A percentile compares a stretch with the other conserved stretches of the same genome.
Conservation (phyloP, 2,113 vertebrate species). For the Vulpes ferrilata region DNA sequence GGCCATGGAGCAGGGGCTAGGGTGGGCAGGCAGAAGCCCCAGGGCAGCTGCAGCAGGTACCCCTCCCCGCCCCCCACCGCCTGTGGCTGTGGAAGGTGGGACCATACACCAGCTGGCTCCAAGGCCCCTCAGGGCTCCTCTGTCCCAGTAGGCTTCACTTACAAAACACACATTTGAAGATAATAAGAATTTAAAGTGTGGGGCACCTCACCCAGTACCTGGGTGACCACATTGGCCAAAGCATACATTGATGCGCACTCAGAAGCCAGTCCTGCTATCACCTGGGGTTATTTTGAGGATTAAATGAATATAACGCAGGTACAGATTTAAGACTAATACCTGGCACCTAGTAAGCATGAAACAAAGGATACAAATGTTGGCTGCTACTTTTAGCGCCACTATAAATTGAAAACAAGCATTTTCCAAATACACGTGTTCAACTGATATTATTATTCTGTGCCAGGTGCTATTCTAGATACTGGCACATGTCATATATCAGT, state of each 20-base stretch:
- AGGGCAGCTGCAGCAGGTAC: not conserved
- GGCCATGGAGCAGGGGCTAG: not conserved
- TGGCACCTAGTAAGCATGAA: not conserved
- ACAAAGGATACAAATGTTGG: not conserved
- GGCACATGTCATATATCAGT: not conserved
- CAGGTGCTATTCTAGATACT: not conserved
- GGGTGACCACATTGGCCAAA: not conserved
- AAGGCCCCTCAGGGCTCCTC: not conserved
- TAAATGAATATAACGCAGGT: not conserved
- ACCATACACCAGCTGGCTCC: not conserved
- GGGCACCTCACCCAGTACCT: not conserved
- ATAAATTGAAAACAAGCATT: not conserved
- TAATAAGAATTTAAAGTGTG: not conserved
- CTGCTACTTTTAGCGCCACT: not conserved
- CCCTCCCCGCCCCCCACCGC: too few species aligned
- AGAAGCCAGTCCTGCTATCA: not conserved
- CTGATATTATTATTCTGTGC: not conserved
- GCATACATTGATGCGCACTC: not conserved
- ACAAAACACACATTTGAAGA: not conserved
- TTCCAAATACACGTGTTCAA: conserved; percentile 20
- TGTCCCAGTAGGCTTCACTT: not conserved
- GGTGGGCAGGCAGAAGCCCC: not conserved
- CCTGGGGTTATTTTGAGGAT: not conserved
- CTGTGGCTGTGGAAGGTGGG: not conserved
- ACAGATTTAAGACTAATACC: not conserved